These are phyloP conservation scores for Limnothrissa miodon DNA, from an alignment of 2,113 vertebrate species.

Conservation along the genomic window DNA sequence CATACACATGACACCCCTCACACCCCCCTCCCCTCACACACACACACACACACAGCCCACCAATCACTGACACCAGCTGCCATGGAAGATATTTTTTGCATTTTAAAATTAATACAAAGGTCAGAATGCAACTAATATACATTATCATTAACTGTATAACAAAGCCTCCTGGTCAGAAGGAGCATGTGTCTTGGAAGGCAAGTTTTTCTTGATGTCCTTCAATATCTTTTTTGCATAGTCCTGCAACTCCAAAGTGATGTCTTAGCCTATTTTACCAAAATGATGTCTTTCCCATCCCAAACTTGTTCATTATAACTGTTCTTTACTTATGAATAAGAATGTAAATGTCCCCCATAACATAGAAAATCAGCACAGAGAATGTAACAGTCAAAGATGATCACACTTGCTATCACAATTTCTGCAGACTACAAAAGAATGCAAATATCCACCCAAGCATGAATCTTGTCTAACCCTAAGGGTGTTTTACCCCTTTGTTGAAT, in stretches of 20 bases:
- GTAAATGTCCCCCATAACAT: neutral
- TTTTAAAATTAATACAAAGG: neutral
- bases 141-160: neutral
- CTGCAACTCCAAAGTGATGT: too few species aligned
- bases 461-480: neutral
- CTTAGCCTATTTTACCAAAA: too few species aligned
- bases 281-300: too few species aligned
- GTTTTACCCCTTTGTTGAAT: neutral
- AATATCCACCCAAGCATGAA: neutral
- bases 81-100: neutral
- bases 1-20: conserved; percentile 46
- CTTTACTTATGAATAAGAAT: neutral
- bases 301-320: too few species aligned
- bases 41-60: neutral
- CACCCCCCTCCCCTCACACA: neutral
- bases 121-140: neutral
- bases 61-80: neutral
- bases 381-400: neutral
- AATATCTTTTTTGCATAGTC: neutral
- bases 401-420: neutral
- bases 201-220: neutral
- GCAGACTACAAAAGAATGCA: neutral
- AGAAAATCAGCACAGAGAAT: neutral
- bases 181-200: neutral
- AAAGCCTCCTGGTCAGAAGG: neutral